Base-by-base conservation (phyloP, 2,113 vertebrate species). In the Bolborhynchus lineola region DNA sequence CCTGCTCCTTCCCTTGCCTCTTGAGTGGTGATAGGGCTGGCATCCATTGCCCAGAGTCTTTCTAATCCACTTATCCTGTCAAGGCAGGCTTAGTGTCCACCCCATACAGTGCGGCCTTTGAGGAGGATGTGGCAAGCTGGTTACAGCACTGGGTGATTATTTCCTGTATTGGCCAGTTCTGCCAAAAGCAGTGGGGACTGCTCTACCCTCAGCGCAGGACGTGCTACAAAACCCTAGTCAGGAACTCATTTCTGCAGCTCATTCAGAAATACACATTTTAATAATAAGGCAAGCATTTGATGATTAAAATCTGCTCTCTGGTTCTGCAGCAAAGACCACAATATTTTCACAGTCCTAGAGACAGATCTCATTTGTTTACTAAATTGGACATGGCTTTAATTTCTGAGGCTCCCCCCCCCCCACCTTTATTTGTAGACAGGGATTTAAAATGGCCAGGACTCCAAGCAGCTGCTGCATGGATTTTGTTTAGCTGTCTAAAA, bases 41-140 rank as follows among this genome's bases (percentile, higher is more conserved):
- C 33, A 75, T 25, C 26, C 0, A 0, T 60, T 0, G 0, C 65
- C 37, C 1, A 0, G 65, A 71, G 47, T 82, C 49, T 37, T 20
- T 95, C 65, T 95, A 95, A 96, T 94, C 95, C 57, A 28, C 88
- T 94, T 92, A 93, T 5, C 68, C 42, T 5, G 1, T 82, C 64
- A 65, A 53, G 77, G 81, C 64, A 83, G 80, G 29, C 69, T 94
- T 65, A 86, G n/a, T 28, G 64, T 72, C 42, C 0, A 5, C 47
- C 24, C 5, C 1, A 11, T 52, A 96, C 72, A 88, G 80, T 52
- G 76, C 3, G 4, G 74, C 83, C 74, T 92, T 95, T 95, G 47
- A 87, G 88, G 86, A 75, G 65, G 68, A 82, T 0, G 1, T 52
- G 37, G 65, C 80, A 91, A 92, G 88, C 88, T 4, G 50, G 62